A percentile compares a stretch with the other conserved stretches of the same genome.
These are phyloP conservation scores for Diadumene lineata DNA, from an alignment of 92 coral and sea anemone genomes.

Conservation along the genomic window DNA sequence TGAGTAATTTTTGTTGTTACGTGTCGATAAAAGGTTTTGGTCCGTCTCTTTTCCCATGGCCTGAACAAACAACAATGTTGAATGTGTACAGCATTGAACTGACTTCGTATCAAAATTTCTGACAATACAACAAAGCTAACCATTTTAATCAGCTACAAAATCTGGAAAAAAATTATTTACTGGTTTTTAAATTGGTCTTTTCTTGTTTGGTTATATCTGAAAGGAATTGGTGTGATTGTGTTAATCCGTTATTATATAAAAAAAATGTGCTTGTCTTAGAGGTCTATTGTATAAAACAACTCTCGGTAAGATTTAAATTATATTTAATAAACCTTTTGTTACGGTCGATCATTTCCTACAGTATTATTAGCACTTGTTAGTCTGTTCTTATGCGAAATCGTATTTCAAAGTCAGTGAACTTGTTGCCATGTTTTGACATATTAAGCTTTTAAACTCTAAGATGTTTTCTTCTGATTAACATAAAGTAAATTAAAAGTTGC, in stretches of 20 bases:
- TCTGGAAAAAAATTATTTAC: neutral
- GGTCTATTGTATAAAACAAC: neutral
- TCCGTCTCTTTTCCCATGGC: conserved; percentile 43
- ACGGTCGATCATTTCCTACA: conserved; percentile 19
- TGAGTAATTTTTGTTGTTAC: neutral
- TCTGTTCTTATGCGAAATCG: conserved; percentile 27
- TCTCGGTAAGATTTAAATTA: conserved; percentile 16
- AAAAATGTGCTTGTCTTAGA: conserved; percentile 1
- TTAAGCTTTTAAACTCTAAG: conserved; percentile 22
- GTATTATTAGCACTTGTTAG: conserved; percentile 21
- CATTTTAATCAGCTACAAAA: neutral
- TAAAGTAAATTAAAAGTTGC: conserved; percentile 63
- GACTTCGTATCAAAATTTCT: conserved; percentile 17
- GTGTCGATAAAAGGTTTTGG: conserved; percentile 16
- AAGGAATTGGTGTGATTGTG: neutral
- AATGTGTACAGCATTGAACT: conserved; percentile 31
- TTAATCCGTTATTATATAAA: neutral
- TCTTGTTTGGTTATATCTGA: neutral
- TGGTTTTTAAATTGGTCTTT: neutral
- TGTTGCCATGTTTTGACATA: conserved; percentile 29
- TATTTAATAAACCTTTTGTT: conserved; percentile 18
- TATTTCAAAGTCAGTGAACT: conserved; percentile 22
- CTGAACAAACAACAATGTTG: conserved; percentile 46
- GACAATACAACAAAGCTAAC: conserved; percentile 5
- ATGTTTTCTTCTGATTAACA: conserved; percentile 57